Evolutionary conservation across 1,140 invertebrate species (phyloP), one percentile per base, ranked within the genome.

Genomic region (Adoxophyes honmai): DNA sequence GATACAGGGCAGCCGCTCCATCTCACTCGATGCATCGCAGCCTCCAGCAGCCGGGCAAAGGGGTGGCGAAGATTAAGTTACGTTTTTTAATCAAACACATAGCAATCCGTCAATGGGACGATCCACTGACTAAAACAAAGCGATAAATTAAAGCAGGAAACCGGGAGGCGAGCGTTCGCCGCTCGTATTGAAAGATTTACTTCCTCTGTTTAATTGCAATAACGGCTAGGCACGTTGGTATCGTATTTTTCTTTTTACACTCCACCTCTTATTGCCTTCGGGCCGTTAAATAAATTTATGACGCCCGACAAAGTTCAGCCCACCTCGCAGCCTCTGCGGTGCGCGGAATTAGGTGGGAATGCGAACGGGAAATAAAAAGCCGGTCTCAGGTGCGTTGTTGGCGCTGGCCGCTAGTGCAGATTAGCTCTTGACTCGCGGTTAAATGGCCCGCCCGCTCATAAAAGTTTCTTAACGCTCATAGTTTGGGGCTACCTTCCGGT

Each of bases 121-220:
- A 72, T 80, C 71, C 58, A 69, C 66, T 71, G 76, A 81, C 78
- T 85, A 86, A 84, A 86, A 86, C 86, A 86, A 86, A 84, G 81
- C 86, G 72, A 88, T 88, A 88, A 86, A 86, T 88, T 85, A 85
- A 81, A 68, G 73, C 75, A 75, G 76, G 69, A 85, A 86, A 74
- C 42, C 76, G 76, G 81, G 70, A 85, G 75, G 78, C 75, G 77
- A 85, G 81, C 74, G 80, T 59, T 78, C 68, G 70, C 70, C 63
- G 82, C 80, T 86, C 79, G 83, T 88, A 88, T 86, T 86, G 86
- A 88, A 86, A 88, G 86, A 88, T 88, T 88, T 88, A 88, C 86
- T 88, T 88, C 83, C 86, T 86, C 81, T 86, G 83, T 88, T 88
- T 88, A 88, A 88, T 88, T 88, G 86, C 86, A 88, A 88, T 88